phyloP scores from a whole-genome alignment of 2,113 vertebrate species.

The Oncorhynchus kisutch region DNA sequence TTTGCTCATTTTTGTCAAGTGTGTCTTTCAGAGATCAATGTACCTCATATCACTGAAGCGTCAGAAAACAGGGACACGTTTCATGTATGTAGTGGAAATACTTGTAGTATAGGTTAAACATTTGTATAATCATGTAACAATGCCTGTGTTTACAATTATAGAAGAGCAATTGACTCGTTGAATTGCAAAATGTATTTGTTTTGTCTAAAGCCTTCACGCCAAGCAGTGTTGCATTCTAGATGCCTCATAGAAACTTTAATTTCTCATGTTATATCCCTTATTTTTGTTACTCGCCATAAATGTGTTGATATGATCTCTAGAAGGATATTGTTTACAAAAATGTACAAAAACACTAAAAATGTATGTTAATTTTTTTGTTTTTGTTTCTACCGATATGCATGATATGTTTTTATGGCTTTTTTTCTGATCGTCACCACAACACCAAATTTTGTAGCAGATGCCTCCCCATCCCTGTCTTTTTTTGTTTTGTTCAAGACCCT shows the following conservation, averaged over 20 bases:
- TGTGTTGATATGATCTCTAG: slow-evolving; percentile 81
- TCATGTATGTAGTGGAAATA: slow-evolving; percentile 80
- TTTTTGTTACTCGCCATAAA: slow-evolving; percentile 79
- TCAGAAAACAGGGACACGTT: slow-evolving; percentile 77
- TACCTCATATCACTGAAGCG: slow-evolving; percentile 81
- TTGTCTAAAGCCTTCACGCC: slow-evolving; percentile 70
- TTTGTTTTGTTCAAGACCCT: slow-evolving; percentile 67
- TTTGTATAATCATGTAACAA: slow-evolving; percentile 77
- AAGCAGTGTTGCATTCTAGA: slow-evolving; percentile 82
- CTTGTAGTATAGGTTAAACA: slow-evolving; percentile 75
- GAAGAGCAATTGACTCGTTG: slow-evolving; percentile 67
- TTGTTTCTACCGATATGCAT: slow-evolving; percentile 74
- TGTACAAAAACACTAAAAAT: slow-evolving; percentile 83
- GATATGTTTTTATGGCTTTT: slow-evolving; percentile 76
- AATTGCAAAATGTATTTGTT: slow-evolving; percentile 66
- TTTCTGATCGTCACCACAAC: slow-evolving; percentile 72
- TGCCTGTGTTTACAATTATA: slow-evolving; percentile 77
- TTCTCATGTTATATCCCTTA: slow-evolving; percentile 70
- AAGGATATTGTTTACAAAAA: slow-evolving; percentile 83
- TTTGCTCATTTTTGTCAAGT: no score
- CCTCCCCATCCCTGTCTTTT: slow-evolving; percentile 66
- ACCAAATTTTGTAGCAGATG: slow-evolving; percentile 80
- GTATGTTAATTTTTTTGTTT: slow-evolving; percentile 54
- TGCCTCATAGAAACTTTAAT: slow-evolving; percentile 70
- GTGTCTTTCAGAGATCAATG: slow-evolving; percentile 68